A percentile compares a stretch with the other conserved stretches of the same genome.
phyloP scores from a whole-genome alignment of 1,140 invertebrate genomes.

The Magallana ariakensis region DNA sequence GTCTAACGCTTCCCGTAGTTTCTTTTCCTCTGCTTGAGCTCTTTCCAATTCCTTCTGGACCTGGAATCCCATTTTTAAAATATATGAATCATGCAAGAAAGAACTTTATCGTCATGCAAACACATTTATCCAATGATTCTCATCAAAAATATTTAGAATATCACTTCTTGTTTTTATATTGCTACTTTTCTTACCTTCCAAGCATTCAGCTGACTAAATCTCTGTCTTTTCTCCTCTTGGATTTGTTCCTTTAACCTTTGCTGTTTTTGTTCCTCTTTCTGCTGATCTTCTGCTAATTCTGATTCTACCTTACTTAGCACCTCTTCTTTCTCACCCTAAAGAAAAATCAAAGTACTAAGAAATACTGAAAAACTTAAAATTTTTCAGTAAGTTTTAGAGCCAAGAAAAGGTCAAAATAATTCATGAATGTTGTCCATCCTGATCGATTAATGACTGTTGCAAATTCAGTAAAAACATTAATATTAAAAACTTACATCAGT shows the following conservation, averaged over 20 bases:
- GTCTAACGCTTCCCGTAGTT: slow-evolving; percentile 70
- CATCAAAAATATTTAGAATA: too few species aligned
- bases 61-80: slow-evolving; percentile 58
- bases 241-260: slow-evolving; percentile 62
- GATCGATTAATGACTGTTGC: too few species aligned
- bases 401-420: too few species aligned
- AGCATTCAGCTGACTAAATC: slow-evolving; percentile 72
- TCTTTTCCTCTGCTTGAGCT: slow-evolving; percentile 73
- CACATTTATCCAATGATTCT: neutral
- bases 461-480: too few species aligned
- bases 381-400: too few species aligned
- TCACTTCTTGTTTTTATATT: neutral
- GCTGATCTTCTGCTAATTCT: slow-evolving; percentile 58
- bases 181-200: slow-evolving; percentile 69
- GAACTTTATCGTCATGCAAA: neutral
- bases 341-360: neutral
- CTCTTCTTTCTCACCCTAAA: slow-evolving; percentile 75
- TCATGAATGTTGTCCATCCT: too few species aligned
- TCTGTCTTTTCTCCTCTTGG: slow-evolving; percentile 71
- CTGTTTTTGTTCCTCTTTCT: slow-evolving; percentile 63
- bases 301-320: slow-evolving; percentile 66
- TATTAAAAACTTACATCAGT: too few species aligned
- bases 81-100: neutral
- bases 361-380: too few species aligned
- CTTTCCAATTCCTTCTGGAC: slow-evolving; percentile 77